phyloP scores from a whole-genome alignment of 2,113 vertebrate species.

The Protobothrops flavoviridis region DNA sequence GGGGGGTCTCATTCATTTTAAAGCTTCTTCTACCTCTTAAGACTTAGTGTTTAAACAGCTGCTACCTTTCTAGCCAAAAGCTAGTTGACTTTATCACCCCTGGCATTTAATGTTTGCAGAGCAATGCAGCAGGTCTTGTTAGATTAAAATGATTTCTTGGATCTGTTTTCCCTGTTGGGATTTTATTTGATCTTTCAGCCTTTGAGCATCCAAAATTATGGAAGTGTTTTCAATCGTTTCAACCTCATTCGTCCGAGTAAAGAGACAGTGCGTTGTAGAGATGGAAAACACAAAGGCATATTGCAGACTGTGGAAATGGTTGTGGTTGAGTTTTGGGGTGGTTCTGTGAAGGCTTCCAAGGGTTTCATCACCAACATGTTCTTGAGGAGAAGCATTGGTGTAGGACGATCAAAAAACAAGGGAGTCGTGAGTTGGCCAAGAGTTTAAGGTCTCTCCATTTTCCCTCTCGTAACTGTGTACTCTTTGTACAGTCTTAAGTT shows the following conservation, averaged over 20 bases:
- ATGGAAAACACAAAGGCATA: not conserved
- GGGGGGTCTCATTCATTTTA: not conserved
- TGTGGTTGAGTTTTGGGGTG: not conserved
- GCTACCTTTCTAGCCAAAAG: not conserved
- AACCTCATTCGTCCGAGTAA: not conserved
- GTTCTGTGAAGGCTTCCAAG: not conserved
- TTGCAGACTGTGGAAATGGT: not conserved
- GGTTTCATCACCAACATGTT: not conserved
- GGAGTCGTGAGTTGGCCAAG: not conserved
- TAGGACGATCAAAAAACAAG: not conserved
- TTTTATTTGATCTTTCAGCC: not conserved
- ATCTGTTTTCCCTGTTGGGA: not conserved
- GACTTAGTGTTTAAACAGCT: conserved; percentile 9
- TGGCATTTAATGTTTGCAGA: conserved; percentile 9
- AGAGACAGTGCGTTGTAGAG: not conserved
- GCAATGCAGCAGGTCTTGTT: not conserved
- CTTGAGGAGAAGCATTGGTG: not conserved
- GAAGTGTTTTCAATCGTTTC: not conserved
- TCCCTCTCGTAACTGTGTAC: not conserved
- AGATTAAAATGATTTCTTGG: not conserved
- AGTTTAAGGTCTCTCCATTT: not conserved
- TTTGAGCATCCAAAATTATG: not conserved
- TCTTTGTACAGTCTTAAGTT: not conserved
- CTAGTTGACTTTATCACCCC: not conserved
- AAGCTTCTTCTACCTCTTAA: not conserved